Evolutionary conservation across 2,888 invertebrate species (phyloP).

Genomic region (Macroteleia sp.): DNA sequence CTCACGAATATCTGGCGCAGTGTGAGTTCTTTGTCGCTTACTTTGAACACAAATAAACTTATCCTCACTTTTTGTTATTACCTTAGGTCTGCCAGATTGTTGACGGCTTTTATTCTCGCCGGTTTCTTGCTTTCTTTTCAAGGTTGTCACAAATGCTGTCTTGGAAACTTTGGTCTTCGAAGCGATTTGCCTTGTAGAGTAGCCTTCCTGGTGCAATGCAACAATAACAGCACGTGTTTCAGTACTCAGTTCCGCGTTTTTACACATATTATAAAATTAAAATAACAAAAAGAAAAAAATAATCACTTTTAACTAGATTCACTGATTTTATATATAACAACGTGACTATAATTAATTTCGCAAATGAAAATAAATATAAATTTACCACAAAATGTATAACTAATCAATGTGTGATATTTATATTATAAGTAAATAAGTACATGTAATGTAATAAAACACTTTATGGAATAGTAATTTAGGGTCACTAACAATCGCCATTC

Average conservation of each 20-base stretch:
- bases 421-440: too few relatives aligned
- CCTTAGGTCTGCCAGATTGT: conserved; percentile 36
- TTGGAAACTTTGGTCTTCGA: conserved; percentile 23
- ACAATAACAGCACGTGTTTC: conserved; percentile 42
- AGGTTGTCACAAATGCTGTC: conserved; percentile 9
- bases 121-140: conserved; percentile 33
- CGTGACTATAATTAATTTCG: too few relatives aligned
- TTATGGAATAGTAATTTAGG: too few relatives aligned
- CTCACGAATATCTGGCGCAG: conserved; percentile 33
- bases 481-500: too few relatives aligned
- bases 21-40: conserved; percentile 26
- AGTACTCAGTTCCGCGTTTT: conserved; percentile 24
- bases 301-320: too few relatives aligned
- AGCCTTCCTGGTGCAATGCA: conserved; percentile 33
- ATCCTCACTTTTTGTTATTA: conserved; percentile 34
- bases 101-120: conserved; percentile 24
- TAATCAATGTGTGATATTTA: too few relatives aligned
- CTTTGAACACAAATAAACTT: conserved; percentile 33
- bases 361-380: too few relatives aligned
- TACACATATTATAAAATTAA: too few relatives aligned
- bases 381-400: too few relatives aligned
- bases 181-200: conserved; percentile 37
- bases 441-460: too few relatives aligned
- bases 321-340: too few relatives aligned
- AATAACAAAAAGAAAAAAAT: too few relatives aligned